These are phyloP conservation scores for Eulemur coronatus DNA, from an alignment of 2,797 vertebrate species.

Conservation along the genomic window DNA sequence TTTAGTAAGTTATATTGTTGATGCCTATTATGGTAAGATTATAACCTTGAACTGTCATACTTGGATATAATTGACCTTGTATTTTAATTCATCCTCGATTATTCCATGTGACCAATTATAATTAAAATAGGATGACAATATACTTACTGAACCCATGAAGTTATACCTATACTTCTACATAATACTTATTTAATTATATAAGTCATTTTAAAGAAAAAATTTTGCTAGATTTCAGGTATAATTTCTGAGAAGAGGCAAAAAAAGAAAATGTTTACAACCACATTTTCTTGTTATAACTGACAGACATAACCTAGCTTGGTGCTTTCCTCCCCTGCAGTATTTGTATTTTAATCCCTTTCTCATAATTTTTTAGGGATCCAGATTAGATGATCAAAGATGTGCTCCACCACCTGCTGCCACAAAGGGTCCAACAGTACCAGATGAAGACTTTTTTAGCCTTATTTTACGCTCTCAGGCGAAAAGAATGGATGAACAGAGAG, in stretches of 20 bases:
- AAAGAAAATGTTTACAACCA: neutral
- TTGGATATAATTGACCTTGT: neutral
- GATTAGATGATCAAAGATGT: constrained; percentile 97
- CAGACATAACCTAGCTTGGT: neutral
- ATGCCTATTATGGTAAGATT: neutral
- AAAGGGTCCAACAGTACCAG: constrained; percentile 94
- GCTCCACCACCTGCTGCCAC: constrained; percentile 90
- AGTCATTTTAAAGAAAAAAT: neutral
- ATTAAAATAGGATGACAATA: neutral
- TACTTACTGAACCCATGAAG: neutral
- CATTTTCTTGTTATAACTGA: neutral
- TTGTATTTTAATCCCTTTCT: neutral
- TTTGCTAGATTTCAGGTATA: neutral
- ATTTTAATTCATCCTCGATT: neutral
- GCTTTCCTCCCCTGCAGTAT: neutral
- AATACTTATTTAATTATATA: neutral
- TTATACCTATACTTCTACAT: neutral
- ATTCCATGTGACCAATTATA: neutral
- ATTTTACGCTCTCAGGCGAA: constrained; percentile 97
- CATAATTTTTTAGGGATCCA: constrained; percentile 89
- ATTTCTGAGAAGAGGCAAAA: neutral
- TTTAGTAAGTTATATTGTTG: neutral
- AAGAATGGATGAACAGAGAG: constrained; percentile 97
- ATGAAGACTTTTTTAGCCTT: constrained; percentile 98
- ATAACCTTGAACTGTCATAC: neutral